These are phyloP conservation scores for Anagyrus pseudococci DNA, from an alignment of 2,888 invertebrate genomes.

Conservation along the genomic window DNA sequence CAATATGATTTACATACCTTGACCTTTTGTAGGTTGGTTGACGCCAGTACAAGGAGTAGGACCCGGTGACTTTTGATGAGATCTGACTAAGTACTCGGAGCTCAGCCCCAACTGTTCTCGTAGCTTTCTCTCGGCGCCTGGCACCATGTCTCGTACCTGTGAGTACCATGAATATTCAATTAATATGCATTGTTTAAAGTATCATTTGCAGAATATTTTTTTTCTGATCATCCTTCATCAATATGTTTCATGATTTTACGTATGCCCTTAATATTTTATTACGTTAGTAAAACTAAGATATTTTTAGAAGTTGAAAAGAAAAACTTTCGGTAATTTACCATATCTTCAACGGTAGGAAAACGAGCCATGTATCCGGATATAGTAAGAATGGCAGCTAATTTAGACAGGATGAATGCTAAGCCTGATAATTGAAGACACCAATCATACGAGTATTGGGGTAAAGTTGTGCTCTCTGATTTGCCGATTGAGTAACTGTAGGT, in stretches of 20 bases:
- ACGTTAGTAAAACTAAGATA: too few relatives aligned
- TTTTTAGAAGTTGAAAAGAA: background rate
- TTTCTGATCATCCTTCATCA: too few relatives aligned
- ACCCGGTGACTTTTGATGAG: conserved; percentile 58
- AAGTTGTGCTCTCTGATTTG: conserved; percentile 52
- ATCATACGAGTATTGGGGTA: conserved; percentile 67
- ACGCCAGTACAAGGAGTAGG: conserved; percentile 53
- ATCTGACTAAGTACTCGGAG: conserved; percentile 64
- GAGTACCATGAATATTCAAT: too few relatives aligned
- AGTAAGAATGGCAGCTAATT: conserved; percentile 67
- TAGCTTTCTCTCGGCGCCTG: conserved; percentile 67
- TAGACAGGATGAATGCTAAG: conserved; percentile 67
- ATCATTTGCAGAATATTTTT: too few relatives aligned
- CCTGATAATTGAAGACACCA: conserved; percentile 71
- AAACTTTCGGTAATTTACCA: too few relatives aligned
- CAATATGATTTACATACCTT: conserved; percentile 37
- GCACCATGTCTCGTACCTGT: conserved; percentile 69
- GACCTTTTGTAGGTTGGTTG: conserved; percentile 54
- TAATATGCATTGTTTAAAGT: too few relatives aligned
- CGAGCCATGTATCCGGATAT: conserved; percentile 68
- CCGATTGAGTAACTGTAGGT: conserved; percentile 49
- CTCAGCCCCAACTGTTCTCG: conserved; percentile 66
- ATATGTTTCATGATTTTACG: too few relatives aligned
- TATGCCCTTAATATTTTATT: too few relatives aligned
- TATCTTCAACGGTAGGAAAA: conserved; percentile 69